Conservation (phyloP, 2,797 vertebrate species). For the Manis pentadactyla region DNA sequence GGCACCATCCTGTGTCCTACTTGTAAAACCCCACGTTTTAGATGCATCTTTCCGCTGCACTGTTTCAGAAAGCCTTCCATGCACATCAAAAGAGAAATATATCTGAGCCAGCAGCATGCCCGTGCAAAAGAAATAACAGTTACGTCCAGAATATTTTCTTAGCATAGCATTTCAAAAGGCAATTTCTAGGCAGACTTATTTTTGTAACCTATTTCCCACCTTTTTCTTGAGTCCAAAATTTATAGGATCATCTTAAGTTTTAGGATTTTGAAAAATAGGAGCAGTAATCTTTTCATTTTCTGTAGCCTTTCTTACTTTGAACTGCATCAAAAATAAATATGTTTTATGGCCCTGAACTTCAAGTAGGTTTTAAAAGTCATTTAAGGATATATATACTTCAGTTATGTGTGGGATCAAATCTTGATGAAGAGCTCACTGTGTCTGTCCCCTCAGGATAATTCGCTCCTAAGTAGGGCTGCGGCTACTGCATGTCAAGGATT, state of each 20-base stretch:
- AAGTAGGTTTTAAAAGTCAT: constrained; percentile 29
- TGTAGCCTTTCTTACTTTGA: neutral
- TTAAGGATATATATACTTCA: neutral
- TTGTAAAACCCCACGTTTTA: accelerated
- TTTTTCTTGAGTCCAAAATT: neutral
- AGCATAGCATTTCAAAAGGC: neutral
- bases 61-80: neutral
- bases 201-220: neutral
- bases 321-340: neutral
- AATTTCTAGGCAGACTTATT: neutral
- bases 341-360: neutral
- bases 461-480: neutral
- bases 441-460: neutral
- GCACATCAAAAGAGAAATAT: neutral
- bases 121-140: neutral
- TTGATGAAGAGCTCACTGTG: neutral
- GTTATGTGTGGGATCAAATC: neutral
- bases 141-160: neutral
- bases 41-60: too few species aligned
- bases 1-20: neutral
- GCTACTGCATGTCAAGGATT: accelerated
- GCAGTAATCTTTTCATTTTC: neutral
- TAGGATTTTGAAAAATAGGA: constrained; percentile 2
- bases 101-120: neutral
- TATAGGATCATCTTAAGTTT: constrained; percentile 29